Conservation (phyloP, 1,140 invertebrate species). For the Diorhabda elongata region DNA sequence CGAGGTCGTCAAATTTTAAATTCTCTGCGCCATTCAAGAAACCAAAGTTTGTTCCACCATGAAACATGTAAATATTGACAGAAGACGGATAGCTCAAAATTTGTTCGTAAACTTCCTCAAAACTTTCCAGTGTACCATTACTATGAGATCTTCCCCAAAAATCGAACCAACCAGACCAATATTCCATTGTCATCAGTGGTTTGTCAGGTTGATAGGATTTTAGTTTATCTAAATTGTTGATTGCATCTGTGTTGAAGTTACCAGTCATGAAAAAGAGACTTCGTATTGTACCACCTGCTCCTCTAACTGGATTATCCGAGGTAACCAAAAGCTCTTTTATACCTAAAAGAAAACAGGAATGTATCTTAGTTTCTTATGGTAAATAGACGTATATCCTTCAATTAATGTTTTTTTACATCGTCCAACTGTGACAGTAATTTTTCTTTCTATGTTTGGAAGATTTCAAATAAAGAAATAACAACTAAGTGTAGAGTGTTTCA, state of each 20-base stretch:
- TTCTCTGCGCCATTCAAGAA: constrained; percentile 57
- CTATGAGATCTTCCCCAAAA: constrained; percentile 29
- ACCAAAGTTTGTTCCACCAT: constrained; percentile 67
- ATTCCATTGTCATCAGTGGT: constrained; percentile 62
- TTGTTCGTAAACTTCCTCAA: constrained; percentile 15
- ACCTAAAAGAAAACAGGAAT: constrained; percentile 30
- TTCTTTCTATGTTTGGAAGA: too few relatives aligned
- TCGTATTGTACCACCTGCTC: constrained; percentile 47
- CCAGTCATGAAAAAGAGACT: constrained; percentile 52
- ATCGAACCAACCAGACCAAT: constrained; percentile 65
- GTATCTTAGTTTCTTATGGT: neutral
- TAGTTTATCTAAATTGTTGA: constrained; percentile 46
- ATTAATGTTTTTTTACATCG: neutral
- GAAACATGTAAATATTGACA: constrained; percentile 68
- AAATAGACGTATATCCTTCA: neutral
- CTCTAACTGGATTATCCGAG: constrained; percentile 47
- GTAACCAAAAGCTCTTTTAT: constrained; percentile 52
- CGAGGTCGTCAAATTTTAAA: neutral
- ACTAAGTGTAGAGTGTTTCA: neutral
- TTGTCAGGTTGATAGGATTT: constrained; percentile 52
- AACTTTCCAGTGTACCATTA: constrained; percentile 7
- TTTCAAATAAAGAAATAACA: neutral
- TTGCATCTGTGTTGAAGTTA: constrained; percentile 51
- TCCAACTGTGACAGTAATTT: neutral
- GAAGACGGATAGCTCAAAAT: constrained; percentile 48